These are phyloP conservation scores for Etheostoma cragini DNA, from an alignment of 2,113 vertebrate genomes.

Conservation along the genomic window DNA sequence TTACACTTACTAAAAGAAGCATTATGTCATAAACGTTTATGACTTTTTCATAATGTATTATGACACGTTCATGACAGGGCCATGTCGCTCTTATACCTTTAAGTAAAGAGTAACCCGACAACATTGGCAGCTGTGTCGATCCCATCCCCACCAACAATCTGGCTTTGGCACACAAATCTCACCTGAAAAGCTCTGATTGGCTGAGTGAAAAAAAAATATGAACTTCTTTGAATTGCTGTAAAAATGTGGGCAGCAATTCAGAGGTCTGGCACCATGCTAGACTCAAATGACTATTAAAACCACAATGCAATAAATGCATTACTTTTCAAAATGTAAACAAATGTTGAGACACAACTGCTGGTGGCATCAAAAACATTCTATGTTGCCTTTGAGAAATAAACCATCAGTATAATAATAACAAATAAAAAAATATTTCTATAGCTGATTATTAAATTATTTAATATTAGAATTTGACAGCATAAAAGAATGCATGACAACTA, in stretches of 20 bases:
- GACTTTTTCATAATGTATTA: too few species aligned
- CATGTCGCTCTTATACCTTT: too few species aligned
- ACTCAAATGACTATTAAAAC: not conserved
- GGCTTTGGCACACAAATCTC: not conserved
- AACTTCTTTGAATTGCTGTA: not conserved
- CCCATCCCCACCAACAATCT: not conserved
- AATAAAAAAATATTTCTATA: not conserved
- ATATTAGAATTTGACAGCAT: slow-evolving; percentile 6
- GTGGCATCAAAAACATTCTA: not conserved
- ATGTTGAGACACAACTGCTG: not conserved
- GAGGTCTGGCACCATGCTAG: not conserved
- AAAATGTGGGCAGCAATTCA: not conserved
- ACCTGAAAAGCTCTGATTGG: not conserved
- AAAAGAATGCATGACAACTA: not conserved
- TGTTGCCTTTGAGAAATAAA: not conserved
- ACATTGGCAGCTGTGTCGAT: not conserved
- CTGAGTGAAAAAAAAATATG: not conserved
- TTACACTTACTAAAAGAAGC: too few species aligned
- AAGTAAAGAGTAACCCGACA: too few species aligned
- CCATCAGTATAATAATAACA: not conserved
- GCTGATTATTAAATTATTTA: not conserved
- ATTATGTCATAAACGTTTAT: too few species aligned
- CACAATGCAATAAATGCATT: not conserved
- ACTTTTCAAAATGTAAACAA: not conserved
- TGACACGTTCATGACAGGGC: too few species aligned